phyloP scores from a whole-genome alignment of 2,113 vertebrate species.

The Oenanthe melanoleuca region DNA sequence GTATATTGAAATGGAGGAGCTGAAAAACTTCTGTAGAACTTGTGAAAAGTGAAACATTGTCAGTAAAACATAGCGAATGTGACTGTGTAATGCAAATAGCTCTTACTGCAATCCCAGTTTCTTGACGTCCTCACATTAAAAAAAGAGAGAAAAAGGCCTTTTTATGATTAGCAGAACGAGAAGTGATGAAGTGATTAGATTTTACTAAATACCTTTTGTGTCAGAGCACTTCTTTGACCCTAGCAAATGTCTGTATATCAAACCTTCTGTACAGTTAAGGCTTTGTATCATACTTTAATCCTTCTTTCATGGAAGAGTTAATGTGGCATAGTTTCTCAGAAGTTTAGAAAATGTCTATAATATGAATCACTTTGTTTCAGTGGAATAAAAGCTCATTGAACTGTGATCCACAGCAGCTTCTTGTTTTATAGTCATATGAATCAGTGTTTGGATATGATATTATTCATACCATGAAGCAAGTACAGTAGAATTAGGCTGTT shows the following conservation, averaged over 20 bases:
- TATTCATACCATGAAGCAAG: neutral
- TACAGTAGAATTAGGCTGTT: neutral
- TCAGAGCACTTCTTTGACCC: conserved; percentile 1
- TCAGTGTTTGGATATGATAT: neutral
- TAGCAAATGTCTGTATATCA: neutral
- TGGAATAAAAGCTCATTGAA: conserved; percentile 19
- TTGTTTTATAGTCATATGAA: conserved; percentile 29
- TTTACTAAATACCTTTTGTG: neutral
- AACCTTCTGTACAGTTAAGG: neutral
- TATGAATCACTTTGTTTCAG: conserved; percentile 23
- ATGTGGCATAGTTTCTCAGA: conserved; percentile 30
- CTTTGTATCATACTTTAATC: conserved; percentile 2
- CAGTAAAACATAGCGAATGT: neutral
- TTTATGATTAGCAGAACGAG: neutral
- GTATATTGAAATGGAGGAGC: neutral
- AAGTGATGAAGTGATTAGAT: neutral
- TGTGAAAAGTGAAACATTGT: neutral
- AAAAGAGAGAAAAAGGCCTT: neutral
- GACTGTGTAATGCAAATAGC: neutral
- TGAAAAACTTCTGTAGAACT: neutral
- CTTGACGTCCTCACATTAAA: neutral
- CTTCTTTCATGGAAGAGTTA: neutral
- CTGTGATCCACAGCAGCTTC: neutral
- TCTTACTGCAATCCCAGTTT: neutral
- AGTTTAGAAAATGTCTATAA: conserved; percentile 40